phyloP scores from a whole-genome alignment of 2,113 vertebrate species.

The Copsychus sechellarum region DNA sequence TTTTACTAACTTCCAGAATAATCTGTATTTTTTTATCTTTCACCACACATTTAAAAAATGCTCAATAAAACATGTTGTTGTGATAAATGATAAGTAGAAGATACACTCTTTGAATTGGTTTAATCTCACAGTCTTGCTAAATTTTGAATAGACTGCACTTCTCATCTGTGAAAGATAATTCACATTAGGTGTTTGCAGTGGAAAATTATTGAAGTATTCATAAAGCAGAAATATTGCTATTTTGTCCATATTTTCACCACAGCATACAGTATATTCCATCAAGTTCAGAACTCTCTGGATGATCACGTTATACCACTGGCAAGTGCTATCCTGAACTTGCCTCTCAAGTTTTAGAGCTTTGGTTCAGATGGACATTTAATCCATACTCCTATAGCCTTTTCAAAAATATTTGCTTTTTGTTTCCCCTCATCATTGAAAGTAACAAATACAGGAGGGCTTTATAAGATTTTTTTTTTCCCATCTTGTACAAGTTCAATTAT shows the following conservation, averaged over 20 bases:
- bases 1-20: neutral
- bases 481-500: neutral
- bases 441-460: neutral
- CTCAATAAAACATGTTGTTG: neutral
- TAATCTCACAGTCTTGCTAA: neutral
- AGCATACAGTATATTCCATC: neutral
- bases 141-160: neutral
- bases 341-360: neutral
- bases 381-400: neutral
- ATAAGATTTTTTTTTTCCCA: neutral
- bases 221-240: neutral
- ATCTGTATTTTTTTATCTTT: neutral
- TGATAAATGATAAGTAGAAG: neutral
- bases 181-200: neutral
- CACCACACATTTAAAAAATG: neutral
- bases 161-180: neutral
- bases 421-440: fast-evolving
- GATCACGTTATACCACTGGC: neutral
- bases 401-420: neutral
- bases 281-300: neutral
- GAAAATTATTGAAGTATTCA: neutral
- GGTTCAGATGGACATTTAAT: neutral
- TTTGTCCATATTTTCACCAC: neutral
- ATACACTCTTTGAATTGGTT: neutral
- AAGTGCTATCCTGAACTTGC: neutral